These are phyloP conservation scores for Dromius quadrimaculatus DNA, from an alignment of 2,888 invertebrate species.

Conservation along the genomic window DNA sequence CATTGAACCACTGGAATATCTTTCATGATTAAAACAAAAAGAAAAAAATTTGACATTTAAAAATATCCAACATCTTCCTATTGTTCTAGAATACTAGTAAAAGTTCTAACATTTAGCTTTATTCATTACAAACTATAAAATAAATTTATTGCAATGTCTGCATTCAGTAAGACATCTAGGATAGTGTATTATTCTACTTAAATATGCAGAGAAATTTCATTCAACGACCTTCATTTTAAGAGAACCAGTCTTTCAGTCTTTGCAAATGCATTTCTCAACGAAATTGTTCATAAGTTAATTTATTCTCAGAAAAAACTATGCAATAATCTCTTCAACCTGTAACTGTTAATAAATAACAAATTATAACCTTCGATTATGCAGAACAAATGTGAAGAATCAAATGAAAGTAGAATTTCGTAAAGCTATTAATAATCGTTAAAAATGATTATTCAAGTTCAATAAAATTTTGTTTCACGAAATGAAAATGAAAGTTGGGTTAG, in stretches of 20 bases:
- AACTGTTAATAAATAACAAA: conserved; percentile 21
- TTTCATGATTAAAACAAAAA: conserved; percentile 1
- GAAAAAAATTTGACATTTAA: conserved; percentile 4
- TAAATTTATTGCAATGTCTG: conserved; percentile 12
- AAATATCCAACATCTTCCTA: conserved; percentile 1
- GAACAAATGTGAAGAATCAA: background rate
- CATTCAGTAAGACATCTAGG: background rate
- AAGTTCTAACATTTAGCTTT: conserved; percentile 33
- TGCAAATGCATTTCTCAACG: conserved; percentile 42
- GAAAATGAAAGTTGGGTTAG: conserved; percentile 19
- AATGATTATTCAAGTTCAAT: conserved; percentile 23
- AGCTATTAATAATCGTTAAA: conserved; percentile 8
- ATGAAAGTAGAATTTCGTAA: conserved; percentile 29
- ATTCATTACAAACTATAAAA: conserved; percentile 7
- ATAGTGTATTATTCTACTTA: conserved; percentile 33
- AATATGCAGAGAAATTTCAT: conserved; percentile 51
- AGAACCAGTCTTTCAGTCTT: conserved; percentile 44
- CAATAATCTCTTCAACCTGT: conserved; percentile 20
- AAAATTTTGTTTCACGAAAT: conserved; percentile 4
- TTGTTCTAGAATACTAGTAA: conserved; percentile 12
- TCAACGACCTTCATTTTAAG: conserved; percentile 41
- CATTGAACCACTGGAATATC: conserved; percentile 43
- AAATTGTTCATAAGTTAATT: conserved; percentile 45
- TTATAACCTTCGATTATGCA: conserved; percentile 19
- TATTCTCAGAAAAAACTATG: conserved; percentile 26